phyloP scores from a whole-genome alignment of 2,797 vertebrate species.

The Lates japonicus region DNA sequence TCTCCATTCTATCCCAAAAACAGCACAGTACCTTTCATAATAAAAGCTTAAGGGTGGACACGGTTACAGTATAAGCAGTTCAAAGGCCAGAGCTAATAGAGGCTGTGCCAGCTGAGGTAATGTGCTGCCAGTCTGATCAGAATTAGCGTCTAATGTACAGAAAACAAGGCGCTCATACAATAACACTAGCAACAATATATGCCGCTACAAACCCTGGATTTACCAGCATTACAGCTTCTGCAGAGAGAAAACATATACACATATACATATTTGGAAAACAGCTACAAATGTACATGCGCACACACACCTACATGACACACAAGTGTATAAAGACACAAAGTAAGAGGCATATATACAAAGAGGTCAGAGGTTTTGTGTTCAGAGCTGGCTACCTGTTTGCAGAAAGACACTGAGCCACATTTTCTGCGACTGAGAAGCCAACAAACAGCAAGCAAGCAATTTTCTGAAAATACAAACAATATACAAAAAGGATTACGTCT shows the following conservation, averaged over 20 bases:
- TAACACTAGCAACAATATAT: slow-evolving; percentile 18
- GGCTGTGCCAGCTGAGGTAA: not conserved
- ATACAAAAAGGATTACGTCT: not conserved
- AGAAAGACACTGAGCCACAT: slow-evolving; percentile 32
- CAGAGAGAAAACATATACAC: slow-evolving; percentile 6
- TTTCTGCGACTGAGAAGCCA: slow-evolving; percentile 18
- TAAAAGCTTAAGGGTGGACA: slow-evolving; percentile 14
- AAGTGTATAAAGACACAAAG: slow-evolving; percentile 6
- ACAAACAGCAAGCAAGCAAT: slow-evolving; percentile 8
- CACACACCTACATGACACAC: not conserved
- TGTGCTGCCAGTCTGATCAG: slow-evolving; percentile 5
- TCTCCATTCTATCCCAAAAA: not conserved
- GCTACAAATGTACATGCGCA: slow-evolving; percentile 11
- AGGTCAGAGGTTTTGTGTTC: slow-evolving; percentile 35
- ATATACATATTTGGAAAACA: slow-evolving; percentile 3
- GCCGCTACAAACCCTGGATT: slow-evolving; percentile 22
- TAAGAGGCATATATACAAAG: slow-evolving; percentile 10
- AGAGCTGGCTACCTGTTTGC: slow-evolving; percentile 16
- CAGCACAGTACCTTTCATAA: not conserved
- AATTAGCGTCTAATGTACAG: not conserved
- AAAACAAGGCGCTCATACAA: slow-evolving; percentile 13
- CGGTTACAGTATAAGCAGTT: not conserved
- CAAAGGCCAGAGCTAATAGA: not conserved
- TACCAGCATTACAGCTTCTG: slow-evolving; percentile 5
- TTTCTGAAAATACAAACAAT: slow-evolving; percentile 10